Evolutionary conservation across 2,113 vertebrate species (phyloP).

Genomic region (Chrysochloris asiatica): DNA sequence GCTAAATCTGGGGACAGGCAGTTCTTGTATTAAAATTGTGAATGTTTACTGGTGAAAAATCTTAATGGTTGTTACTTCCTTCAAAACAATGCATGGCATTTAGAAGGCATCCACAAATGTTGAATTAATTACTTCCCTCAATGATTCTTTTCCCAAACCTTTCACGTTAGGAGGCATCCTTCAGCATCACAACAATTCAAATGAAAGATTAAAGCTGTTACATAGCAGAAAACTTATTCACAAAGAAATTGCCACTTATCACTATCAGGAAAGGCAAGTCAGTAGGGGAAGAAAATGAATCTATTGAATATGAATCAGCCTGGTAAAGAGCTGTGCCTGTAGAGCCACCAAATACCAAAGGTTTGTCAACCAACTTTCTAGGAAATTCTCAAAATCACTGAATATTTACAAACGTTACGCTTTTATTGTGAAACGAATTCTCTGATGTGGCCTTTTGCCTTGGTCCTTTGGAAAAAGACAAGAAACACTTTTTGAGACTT

Average conservation of each 20-base stretch:
- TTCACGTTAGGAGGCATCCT: background rate
- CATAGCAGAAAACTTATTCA: background rate
- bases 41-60: too few relatives aligned
- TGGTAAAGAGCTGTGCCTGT: background rate
- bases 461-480: too few relatives aligned
- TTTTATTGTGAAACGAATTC: background rate
- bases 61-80: background rate
- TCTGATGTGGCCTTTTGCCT: too few relatives aligned
- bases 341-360: background rate
- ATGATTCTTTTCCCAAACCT: background rate
- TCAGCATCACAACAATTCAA: background rate
- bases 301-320: background rate
- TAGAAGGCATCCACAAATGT: background rate
- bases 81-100: background rate
- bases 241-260: background rate
- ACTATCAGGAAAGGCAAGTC: background rate
- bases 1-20: too few relatives aligned
- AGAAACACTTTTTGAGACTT: too few relatives aligned
- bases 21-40: too few relatives aligned
- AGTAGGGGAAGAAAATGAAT: background rate
- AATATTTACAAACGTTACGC: background rate
- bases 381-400: conserved; percentile 1
- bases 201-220: background rate
- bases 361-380: conserved; percentile 5
- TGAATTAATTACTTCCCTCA: background rate